Conservation (phyloP, 2,888 invertebrate genomes). For the Tenthredo distinguenda region DNA sequence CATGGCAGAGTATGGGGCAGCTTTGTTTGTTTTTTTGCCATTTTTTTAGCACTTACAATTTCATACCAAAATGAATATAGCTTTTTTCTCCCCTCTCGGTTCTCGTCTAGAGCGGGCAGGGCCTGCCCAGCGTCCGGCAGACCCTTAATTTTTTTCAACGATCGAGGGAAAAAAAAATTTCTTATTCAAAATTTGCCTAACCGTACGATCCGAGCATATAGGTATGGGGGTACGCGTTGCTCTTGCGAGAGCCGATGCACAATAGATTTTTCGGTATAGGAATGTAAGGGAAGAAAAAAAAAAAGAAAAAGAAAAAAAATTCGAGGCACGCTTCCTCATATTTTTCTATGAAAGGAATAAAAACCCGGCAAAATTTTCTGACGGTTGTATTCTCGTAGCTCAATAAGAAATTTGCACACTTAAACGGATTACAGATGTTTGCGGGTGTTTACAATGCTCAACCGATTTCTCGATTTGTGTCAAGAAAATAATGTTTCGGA, state of each 20-base stretch:
- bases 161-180: slow-evolving; percentile 62
- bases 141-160: slow-evolving; percentile 45
- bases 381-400: slow-evolving; percentile 34
- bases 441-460: slow-evolving; percentile 65
- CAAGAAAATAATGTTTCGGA: slow-evolving; percentile 56
- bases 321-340: slow-evolving; percentile 59
- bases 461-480: slow-evolving; percentile 55
- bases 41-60: slow-evolving; percentile 40
- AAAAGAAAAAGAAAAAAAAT: slow-evolving; percentile 29
- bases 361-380: slow-evolving; percentile 44
- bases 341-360: slow-evolving; percentile 44
- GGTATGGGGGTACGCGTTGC: neutral
- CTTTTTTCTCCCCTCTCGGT: neutral
- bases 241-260: neutral
- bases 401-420: slow-evolving; percentile 75
- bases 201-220: slow-evolving; percentile 64
- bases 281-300: slow-evolving; percentile 46
- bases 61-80: slow-evolving; percentile 44
- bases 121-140: slow-evolving; percentile 50
- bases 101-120: slow-evolving; percentile 19
- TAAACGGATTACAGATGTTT: slow-evolving; percentile 78
- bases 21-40: slow-evolving; percentile 52
- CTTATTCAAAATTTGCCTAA: slow-evolving; percentile 76
- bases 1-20: slow-evolving; percentile 39
- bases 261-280: slow-evolving; percentile 53